Conservation (phyloP, 2,113 vertebrate genomes). For the Channa argus region DNA sequence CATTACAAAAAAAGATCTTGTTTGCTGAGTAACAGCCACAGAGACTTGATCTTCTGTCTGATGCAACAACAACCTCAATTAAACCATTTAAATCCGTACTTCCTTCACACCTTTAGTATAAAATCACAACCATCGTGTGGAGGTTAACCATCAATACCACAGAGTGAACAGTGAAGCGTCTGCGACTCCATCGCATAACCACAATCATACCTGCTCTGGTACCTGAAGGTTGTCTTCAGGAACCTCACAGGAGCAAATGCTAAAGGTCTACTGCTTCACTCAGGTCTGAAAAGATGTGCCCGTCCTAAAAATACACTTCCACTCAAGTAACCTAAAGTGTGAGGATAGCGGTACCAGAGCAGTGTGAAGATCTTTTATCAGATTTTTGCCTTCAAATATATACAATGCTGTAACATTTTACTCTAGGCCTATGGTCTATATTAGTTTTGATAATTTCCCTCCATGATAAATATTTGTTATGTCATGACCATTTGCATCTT, state of each 20-base stretch:
- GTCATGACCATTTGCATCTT: no score
- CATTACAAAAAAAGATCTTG: not conserved
- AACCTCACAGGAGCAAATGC: not conserved
- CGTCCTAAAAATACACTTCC: not conserved
- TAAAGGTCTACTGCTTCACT: not conserved
- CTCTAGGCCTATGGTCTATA: no score
- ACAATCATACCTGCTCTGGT: slow-evolving; percentile 32
- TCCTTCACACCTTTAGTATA: slow-evolving; percentile 6
- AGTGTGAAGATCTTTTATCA: no score
- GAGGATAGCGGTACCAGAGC: no score
- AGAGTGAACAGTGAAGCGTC: slow-evolving; percentile 13
- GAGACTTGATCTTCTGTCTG: not conserved
- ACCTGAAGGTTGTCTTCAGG: slow-evolving; percentile 6
- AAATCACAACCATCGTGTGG: slow-evolving; percentile 33
- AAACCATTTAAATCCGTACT: not conserved
- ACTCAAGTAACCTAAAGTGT: not conserved
- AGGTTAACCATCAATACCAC: slow-evolving; percentile 56
- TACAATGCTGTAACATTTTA: no score
- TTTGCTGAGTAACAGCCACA: not conserved
- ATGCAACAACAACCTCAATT: not conserved
- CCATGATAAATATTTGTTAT: no score
- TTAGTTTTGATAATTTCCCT: no score
- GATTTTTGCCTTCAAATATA: no score
- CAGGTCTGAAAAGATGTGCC: not conserved
- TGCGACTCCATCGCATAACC: slow-evolving; percentile 37